Percentiles rank a stretch among this genome's conserved stretches.
Conservation (phyloP, 1,140 invertebrate genomes). For the Temnothorax curvispinosus region DNA sequence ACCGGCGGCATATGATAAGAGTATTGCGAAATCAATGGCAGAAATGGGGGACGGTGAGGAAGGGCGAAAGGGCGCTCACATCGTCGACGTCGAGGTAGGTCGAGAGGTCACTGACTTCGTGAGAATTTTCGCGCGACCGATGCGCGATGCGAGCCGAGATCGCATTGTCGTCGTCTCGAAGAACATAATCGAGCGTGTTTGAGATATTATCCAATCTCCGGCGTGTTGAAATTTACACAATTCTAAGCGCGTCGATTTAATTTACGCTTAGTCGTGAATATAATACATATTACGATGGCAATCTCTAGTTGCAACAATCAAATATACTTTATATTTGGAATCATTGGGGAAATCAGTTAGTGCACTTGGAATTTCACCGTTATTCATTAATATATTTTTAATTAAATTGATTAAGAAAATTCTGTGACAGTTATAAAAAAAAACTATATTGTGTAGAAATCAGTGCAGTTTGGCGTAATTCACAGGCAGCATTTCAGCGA, state of each 20-base stretch:
- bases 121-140: slow-evolving; percentile 39
- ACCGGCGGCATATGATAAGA: slow-evolving; percentile 41
- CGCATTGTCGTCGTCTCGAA: slow-evolving; percentile 21
- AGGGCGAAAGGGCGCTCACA: slow-evolving; percentile 21
- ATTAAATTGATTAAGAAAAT: not conserved
- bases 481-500: not conserved
- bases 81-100: slow-evolving; percentile 19
- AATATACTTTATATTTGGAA: not conserved
- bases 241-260: not conserved
- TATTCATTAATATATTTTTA: not conserved
- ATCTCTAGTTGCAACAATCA: not conserved
- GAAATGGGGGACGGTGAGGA: not conserved
- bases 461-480: not conserved
- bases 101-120: slow-evolving; percentile 53
- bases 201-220: slow-evolving; percentile 11
- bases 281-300: not conserved
- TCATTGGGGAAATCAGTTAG: not conserved
- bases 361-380: not conserved
- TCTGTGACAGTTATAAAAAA: not conserved
- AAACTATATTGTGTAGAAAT: not conserved
- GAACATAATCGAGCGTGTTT: slow-evolving; percentile 11
- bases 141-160: not conserved
- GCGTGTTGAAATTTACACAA: not conserved
- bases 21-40: not conserved
- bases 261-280: not conserved